phyloP scores from a whole-genome alignment of 2,888 invertebrate genomes.

The Macrophya alboannulata region DNA sequence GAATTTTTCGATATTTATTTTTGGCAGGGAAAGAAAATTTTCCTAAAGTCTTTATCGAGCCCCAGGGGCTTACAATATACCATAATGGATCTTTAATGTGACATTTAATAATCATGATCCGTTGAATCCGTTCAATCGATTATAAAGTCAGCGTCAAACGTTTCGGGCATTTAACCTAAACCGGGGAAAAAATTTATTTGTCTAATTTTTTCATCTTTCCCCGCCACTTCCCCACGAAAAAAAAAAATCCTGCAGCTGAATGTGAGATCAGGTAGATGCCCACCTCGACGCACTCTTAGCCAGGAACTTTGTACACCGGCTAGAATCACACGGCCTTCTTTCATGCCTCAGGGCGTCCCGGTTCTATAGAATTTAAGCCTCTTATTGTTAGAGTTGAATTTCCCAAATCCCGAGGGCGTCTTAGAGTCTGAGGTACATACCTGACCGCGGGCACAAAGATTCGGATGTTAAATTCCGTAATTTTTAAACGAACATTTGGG shows the following conservation, averaged over 20 bases:
- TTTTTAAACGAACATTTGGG: background rate
- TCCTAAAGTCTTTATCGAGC: background rate
- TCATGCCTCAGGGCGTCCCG: background rate
- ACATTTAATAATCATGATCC: background rate
- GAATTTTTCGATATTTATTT: background rate
- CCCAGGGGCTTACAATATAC: background rate
- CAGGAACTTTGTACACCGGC: background rate
- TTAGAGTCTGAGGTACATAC: background rate
- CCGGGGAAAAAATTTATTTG: background rate
- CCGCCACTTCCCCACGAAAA: no score
- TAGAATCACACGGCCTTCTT: background rate
- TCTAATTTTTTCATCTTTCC: background rate
- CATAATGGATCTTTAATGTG: background rate
- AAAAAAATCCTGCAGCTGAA: background rate
- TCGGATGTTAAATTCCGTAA: background rate
- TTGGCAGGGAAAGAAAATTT: background rate
- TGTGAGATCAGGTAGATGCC: background rate
- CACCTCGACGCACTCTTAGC: background rate
- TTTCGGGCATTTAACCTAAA: background rate
- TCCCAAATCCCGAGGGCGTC: background rate
- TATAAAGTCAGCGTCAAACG: background rate
- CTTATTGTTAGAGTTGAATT: background rate
- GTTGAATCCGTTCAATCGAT: background rate
- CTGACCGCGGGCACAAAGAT: background rate
- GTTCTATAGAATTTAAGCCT: background rate